Conservation (phyloP, 2,113 vertebrate genomes). For the Herpetotheres cachinnans region DNA sequence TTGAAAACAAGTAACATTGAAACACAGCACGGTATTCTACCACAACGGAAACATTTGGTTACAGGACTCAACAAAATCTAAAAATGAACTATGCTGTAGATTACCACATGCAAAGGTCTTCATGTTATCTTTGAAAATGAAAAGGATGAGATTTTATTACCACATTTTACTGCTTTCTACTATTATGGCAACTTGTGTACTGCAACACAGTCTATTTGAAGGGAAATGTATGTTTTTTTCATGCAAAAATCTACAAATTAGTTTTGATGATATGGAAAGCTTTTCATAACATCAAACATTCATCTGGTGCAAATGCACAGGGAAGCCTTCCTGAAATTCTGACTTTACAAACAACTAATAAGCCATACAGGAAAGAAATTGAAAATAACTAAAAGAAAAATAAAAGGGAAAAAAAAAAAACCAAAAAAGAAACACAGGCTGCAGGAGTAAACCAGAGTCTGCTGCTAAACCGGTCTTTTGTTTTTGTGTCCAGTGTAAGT, state of each 20-base stretch:
- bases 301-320: slow-evolving; percentile 88
- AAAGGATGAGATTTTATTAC: slow-evolving; percentile 84
- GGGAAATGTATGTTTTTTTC: slow-evolving; percentile 74
- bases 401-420: slow-evolving; percentile 34
- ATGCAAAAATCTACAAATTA: slow-evolving; percentile 86
- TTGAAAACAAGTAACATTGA: slow-evolving; percentile 91
- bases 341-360: slow-evolving; percentile 91
- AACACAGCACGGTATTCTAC: slow-evolving; percentile 93
- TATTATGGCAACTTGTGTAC: slow-evolving; percentile 86
- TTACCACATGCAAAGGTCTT: slow-evolving; percentile 93
- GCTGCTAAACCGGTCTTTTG: slow-evolving; percentile 85
- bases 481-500: slow-evolving; percentile 92
- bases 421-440: slow-evolving; percentile 83
- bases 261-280: slow-evolving; percentile 88
- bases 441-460: slow-evolving; percentile 89
- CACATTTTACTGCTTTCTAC: slow-evolving; percentile 78
- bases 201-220: slow-evolving; percentile 85
- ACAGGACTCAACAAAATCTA: slow-evolving; percentile 95
- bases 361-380: slow-evolving; percentile 77
- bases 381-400: slow-evolving; percentile 74
- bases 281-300: slow-evolving; percentile 90
- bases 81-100: slow-evolving; percentile 93
- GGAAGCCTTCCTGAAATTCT: slow-evolving; percentile 85
- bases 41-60: slow-evolving; percentile 87
- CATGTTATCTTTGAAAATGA: slow-evolving; percentile 84